Percentiles rank a stretch among this genome's conserved stretches.
phyloP scores from a whole-genome alignment of 2,888 invertebrate species.

The Drosophila leonis region DNA sequence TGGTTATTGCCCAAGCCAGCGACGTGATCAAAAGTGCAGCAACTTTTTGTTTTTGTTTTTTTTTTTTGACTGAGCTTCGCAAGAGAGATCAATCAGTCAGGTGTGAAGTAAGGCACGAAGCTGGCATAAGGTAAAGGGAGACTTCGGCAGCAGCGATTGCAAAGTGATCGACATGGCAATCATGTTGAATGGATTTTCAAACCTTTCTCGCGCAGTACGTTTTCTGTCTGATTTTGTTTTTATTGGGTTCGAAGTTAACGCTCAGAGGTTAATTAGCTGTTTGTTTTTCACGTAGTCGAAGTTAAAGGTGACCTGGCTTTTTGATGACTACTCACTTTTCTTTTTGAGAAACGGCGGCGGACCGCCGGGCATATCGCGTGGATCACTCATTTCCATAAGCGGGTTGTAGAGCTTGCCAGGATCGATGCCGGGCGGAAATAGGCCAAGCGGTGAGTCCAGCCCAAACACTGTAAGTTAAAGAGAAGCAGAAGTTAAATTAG shows the following conservation, averaged over 20 bases:
- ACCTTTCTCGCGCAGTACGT: slow-evolving; percentile 44
- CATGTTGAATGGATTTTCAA: slow-evolving; percentile 71
- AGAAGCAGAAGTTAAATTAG: not conserved
- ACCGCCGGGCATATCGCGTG: slow-evolving; percentile 89
- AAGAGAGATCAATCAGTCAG: slow-evolving; percentile 77
- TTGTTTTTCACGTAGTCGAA: slow-evolving; percentile 56
- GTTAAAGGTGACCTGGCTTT: slow-evolving; percentile 6
- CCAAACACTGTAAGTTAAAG: slow-evolving; percentile 88
- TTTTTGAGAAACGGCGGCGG: slow-evolving; percentile 90
- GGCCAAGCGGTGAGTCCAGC: slow-evolving; percentile 90
- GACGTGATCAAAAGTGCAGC: slow-evolving; percentile 72
- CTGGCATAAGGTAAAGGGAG: slow-evolving; percentile 22
- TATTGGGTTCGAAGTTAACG: slow-evolving; percentile 35
- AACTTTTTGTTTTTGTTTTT: slow-evolving; percentile 17
- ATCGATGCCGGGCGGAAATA: slow-evolving; percentile 92
- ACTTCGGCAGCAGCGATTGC: slow-evolving; percentile 32
- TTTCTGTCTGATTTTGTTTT: slow-evolving; percentile 18
- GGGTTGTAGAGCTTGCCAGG: slow-evolving; percentile 90
- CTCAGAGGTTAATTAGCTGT: slow-evolving; percentile 80
- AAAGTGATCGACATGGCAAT: slow-evolving; percentile 77
- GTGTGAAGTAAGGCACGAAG: slow-evolving; percentile 77
- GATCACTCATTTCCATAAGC: slow-evolving; percentile 91
- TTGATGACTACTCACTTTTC: slow-evolving; percentile 89
- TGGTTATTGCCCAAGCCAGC: slow-evolving; percentile 31
- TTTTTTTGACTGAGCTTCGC: slow-evolving; percentile 30